These are phyloP conservation scores for Pygoscelis adeliae DNA, from an alignment of 2,113 vertebrate genomes.

Conservation along the genomic window DNA sequence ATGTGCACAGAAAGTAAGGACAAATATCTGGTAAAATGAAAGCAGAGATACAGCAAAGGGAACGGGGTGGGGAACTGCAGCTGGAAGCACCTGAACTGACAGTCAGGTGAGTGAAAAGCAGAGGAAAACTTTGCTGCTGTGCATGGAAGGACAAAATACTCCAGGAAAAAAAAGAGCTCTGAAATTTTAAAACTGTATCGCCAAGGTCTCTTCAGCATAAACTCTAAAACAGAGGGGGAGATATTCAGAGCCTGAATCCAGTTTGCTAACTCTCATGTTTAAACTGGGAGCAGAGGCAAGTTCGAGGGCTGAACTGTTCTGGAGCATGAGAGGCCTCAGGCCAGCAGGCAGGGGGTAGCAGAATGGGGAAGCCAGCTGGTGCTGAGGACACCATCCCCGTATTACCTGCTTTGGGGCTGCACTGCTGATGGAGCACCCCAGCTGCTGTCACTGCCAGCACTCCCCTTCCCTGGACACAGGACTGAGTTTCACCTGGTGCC, in stretches of 20 bases:
- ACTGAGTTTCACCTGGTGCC: background rate
- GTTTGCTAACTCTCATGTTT: background rate
- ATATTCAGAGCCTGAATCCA: background rate
- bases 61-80: background rate
- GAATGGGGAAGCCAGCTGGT: background rate
- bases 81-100: background rate
- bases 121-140: background rate
- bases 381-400: background rate
- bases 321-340: background rate
- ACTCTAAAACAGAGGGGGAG: background rate
- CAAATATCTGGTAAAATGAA: background rate
- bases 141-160: background rate
- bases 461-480: background rate
- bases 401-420: background rate
- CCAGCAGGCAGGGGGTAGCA: background rate
- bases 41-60: background rate
- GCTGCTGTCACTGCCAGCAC: accelerated
- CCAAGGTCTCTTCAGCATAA: background rate
- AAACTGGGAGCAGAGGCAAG: background rate
- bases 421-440: no score
- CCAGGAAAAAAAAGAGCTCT: background rate
- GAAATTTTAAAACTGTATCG: background rate
- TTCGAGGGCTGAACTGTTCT: background rate
- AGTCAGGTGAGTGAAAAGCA: background rate
- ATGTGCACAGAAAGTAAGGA: background rate